These are phyloP conservation scores for Pentalonia nigronervosa DNA, from an alignment of 1,140 invertebrate genomes.

Conservation along the genomic window DNA sequence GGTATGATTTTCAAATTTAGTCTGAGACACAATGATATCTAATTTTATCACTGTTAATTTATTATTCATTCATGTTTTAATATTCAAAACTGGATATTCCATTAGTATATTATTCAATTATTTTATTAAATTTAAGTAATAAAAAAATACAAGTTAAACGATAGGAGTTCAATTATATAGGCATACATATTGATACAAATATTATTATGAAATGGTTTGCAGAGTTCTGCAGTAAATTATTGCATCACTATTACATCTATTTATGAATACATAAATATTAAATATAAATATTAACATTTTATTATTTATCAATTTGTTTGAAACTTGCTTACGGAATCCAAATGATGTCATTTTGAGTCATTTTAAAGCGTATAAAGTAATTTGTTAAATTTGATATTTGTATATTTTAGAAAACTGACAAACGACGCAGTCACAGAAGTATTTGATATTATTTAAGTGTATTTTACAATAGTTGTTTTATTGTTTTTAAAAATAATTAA, in stretches of 20 bases:
- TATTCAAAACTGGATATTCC: background rate
- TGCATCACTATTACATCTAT: background rate
- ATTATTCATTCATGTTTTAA: too few relatives aligned
- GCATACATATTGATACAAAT: background rate
- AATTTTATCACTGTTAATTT: background rate
- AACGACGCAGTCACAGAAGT: background rate
- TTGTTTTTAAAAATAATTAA: background rate
- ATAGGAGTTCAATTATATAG: background rate
- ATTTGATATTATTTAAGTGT: background rate
- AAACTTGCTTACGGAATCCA: background rate
- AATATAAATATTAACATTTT: background rate
- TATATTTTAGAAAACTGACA: background rate
- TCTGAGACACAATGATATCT: background rate
- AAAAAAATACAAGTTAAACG: background rate
- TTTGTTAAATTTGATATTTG: background rate
- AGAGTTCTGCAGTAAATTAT: background rate
- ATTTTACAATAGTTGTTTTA: background rate
- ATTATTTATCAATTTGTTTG: background rate
- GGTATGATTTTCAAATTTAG: background rate
- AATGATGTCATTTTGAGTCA: background rate
- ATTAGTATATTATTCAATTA: background rate
- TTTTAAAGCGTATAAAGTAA: background rate
- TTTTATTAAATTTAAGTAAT: background rate
- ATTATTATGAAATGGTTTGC: background rate
- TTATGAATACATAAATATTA: background rate